Percentiles rank a stretch among this genome's conserved stretches.
Evolutionary conservation across 1,140 invertebrate species (phyloP).

Genomic region (Drosophila repletoides): DNA sequence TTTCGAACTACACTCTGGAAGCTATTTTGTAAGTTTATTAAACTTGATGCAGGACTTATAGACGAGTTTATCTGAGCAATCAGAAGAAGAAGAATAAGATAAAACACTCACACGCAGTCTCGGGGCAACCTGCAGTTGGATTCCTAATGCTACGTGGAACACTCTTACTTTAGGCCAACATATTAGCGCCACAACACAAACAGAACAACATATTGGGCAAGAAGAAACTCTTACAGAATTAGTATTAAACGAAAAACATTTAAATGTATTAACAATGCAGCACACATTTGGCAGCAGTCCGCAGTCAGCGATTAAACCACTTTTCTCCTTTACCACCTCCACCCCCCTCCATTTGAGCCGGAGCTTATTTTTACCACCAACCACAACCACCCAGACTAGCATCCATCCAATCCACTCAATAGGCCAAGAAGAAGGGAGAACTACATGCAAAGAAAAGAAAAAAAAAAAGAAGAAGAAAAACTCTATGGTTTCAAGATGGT

Average conservation of each 20-base stretch:
- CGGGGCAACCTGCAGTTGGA: slow-evolving; percentile 30
- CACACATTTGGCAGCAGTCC: slow-evolving; percentile 35
- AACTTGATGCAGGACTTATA: slow-evolving; percentile 9
- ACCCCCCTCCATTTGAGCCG: slow-evolving; percentile 34
- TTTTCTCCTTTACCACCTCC: slow-evolving; percentile 4
- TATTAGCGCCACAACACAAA: slow-evolving; percentile 37
- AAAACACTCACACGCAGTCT: no score
- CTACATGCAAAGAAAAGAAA: no score
- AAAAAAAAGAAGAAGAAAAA: no score
- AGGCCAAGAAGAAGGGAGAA: slow-evolving; percentile 16
- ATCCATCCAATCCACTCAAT: slow-evolving; percentile 28
- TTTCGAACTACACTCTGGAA: slow-evolving; percentile 15
- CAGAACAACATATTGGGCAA: slow-evolving; percentile 35
- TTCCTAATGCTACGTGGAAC: slow-evolving; percentile 47
- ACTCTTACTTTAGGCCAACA: slow-evolving; percentile 59
- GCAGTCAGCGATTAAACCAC: slow-evolving; percentile 29
- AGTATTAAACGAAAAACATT: slow-evolving; percentile 12
- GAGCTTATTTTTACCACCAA: slow-evolving; percentile 50
- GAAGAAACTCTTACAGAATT: slow-evolving; percentile 17
- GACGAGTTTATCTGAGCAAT: no score
- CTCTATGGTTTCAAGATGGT: slow-evolving; percentile 80
- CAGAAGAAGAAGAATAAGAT: background rate
- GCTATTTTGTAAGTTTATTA: slow-evolving; percentile 28
- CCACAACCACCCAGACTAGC: slow-evolving; percentile 39
- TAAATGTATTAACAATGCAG: slow-evolving; percentile 32